These are phyloP conservation scores for Muricea muricata DNA, from an alignment of 92 coral and sea anemone genomes.

Conservation along the genomic window DNA sequence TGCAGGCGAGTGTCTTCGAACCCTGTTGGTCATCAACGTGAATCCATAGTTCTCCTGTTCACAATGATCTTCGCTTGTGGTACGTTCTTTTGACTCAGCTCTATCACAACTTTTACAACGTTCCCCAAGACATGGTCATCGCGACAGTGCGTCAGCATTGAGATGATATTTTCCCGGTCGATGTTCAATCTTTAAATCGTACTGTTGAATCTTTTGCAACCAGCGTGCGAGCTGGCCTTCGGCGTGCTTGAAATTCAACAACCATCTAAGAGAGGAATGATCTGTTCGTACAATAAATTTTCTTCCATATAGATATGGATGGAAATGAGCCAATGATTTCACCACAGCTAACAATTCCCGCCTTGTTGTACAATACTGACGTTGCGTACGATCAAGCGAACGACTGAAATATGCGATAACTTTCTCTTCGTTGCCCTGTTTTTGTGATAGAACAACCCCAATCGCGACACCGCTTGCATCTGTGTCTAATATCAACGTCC, in stretches of 20 bases:
- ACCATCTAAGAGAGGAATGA: background rate
- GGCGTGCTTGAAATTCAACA: background rate
- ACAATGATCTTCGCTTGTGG: background rate
- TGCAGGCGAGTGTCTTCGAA: too few relatives aligned
- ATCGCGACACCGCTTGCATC: slow-evolving; percentile 42
- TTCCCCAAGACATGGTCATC: slow-evolving; percentile 36
- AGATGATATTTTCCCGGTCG: slow-evolving; percentile 16
- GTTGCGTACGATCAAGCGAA: background rate
- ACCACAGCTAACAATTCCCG: background rate
- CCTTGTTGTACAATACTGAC: background rate
- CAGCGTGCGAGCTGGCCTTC: background rate
- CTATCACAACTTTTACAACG: slow-evolving; percentile 48
- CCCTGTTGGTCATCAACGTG: background rate
- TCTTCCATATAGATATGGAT: too few relatives aligned
- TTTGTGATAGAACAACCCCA: slow-evolving; percentile 42
- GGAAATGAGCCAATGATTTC: slow-evolving; percentile 2
- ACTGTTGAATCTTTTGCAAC: background rate
- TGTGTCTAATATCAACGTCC: slow-evolving; percentile 23
- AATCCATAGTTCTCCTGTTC: background rate
- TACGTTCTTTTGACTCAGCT: slow-evolving; percentile 33
- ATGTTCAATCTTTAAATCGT: background rate
- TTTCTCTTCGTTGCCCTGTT: background rate
- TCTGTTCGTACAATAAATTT: background rate
- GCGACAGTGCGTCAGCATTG: slow-evolving; percentile 58
- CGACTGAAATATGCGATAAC: slow-evolving; percentile 2